These are phyloP conservation scores for Agelastica alni DNA, from an alignment of 2,888 invertebrate species.

Conservation along the genomic window DNA sequence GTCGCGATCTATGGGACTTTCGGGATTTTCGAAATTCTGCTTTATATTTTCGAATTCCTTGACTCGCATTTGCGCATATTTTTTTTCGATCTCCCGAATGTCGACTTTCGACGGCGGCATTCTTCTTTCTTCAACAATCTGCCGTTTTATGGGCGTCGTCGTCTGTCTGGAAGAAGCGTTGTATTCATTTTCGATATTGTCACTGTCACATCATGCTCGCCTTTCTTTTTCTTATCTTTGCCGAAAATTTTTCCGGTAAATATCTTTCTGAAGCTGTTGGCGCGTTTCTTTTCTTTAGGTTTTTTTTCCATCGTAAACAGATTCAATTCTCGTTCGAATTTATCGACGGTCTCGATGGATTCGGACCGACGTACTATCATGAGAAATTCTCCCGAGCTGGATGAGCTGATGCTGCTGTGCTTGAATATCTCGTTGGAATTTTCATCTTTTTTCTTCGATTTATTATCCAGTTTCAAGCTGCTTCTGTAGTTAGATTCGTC, in stretches of 20 bases:
- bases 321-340: constrained; percentile 47
- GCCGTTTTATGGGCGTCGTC: constrained; percentile 26
- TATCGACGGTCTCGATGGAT: constrained; percentile 49
- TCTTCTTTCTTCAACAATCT: constrained; percentile 30
- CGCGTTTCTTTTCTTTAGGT: constrained; percentile 51
- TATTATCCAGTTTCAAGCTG: constrained; percentile 32
- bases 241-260: constrained; percentile 48
- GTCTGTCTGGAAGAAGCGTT: constrained; percentile 45
- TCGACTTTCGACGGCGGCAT: constrained; percentile 17
- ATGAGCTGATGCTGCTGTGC: constrained; percentile 33
- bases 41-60: constrained; percentile 47
- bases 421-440: constrained; percentile 40
- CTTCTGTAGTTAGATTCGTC: constrained; percentile 22
- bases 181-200: constrained; percentile 52
- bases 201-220: constrained; percentile 44
- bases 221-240: constrained; percentile 55
- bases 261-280: constrained; percentile 50
- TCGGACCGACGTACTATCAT: constrained; percentile 43
- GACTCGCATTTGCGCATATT: constrained; percentile 49
- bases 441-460: constrained; percentile 38
- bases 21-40: constrained; percentile 42
- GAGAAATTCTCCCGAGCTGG: constrained; percentile 37
- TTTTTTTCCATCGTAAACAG: constrained; percentile 49
- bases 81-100: constrained; percentile 40
- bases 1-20: constrained; percentile 24